These are phyloP conservation scores for Lepisosteus osseus DNA, from an alignment of 2,113 vertebrate species.

Conservation along the genomic window DNA sequence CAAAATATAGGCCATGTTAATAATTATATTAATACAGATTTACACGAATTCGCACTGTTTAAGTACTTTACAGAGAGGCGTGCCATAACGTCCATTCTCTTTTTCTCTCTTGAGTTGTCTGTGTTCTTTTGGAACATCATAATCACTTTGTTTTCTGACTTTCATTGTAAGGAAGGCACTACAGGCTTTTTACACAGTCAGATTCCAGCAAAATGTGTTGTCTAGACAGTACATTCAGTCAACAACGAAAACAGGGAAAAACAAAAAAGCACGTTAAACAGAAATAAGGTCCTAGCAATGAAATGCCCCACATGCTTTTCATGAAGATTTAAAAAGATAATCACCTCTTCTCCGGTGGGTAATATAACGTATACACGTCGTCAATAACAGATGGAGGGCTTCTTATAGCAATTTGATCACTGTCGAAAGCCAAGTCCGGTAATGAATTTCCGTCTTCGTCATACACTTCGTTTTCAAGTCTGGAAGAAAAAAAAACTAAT, in stretches of 20 bases:
- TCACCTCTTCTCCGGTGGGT: conserved; percentile 83
- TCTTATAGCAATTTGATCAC: conserved; percentile 70
- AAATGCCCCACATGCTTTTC: conserved; percentile 35
- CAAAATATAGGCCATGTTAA: conserved; percentile 15
- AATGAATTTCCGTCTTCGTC: conserved; percentile 82
- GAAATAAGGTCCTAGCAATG: conserved; percentile 42
- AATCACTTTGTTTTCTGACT: background rate
- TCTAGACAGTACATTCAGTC: conserved; percentile 34
- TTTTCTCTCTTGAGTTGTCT: conserved; percentile 24
- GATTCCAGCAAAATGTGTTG: conserved; percentile 25
- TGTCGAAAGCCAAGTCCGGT: conserved; percentile 77
- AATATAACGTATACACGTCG: conserved; percentile 75
- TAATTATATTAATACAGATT: background rate
- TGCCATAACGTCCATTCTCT: background rate
- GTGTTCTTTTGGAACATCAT: background rate
- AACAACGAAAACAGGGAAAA: conserved; percentile 47
- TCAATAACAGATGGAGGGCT: conserved; percentile 72
- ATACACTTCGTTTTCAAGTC: conserved; percentile 83
- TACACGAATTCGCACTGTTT: background rate
- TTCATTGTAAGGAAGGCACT: conserved; percentile 1
- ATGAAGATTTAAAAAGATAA: conserved; percentile 17
- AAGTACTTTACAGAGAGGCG: conserved; percentile 5
- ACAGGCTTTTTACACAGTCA: conserved; percentile 1
- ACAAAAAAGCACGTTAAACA: conserved; percentile 42
- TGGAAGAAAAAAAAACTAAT: conserved; percentile 44